Evolutionary conservation across 2,888 invertebrate genomes (phyloP).

Genomic region (Myathropa florea): DNA sequence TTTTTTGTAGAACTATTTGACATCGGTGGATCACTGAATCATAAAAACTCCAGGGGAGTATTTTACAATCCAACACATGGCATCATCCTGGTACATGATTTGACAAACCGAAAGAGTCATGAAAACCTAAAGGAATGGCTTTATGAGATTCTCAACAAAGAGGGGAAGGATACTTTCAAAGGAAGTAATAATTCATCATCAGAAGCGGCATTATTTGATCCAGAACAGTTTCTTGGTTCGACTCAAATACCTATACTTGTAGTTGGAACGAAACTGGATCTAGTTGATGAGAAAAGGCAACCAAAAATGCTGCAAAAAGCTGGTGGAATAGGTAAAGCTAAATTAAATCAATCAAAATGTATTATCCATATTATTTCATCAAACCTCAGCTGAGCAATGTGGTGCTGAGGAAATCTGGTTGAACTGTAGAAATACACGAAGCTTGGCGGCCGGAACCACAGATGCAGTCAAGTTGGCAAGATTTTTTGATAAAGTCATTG

Average conservation of each 20-base stretch:
- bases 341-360: not conserved
- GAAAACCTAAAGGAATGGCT: slow-evolving; percentile 96
- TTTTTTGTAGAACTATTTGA: slow-evolving; percentile 99
- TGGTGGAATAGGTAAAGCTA: slow-evolving; percentile 77
- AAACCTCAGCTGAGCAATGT: slow-evolving; percentile 88
- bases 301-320: slow-evolving; percentile 77
- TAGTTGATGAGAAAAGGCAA: slow-evolving; percentile 88
- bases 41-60: slow-evolving; percentile 94
- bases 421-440: slow-evolving; percentile 87
- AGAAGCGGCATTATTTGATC: slow-evolving; percentile 83
- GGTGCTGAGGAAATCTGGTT: slow-evolving; percentile 96
- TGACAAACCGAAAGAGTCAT: slow-evolving; percentile 97
- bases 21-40: slow-evolving; percentile 96
- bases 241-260: slow-evolving; percentile 96
- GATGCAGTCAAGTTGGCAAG: slow-evolving; percentile 95
- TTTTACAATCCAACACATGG: slow-evolving; percentile 98
- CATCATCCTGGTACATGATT: slow-evolving; percentile 97
- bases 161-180: slow-evolving; percentile 81
- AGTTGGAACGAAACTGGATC: slow-evolving; percentile 95
- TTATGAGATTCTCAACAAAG: slow-evolving; percentile 91
- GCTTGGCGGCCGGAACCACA: slow-evolving; percentile 95
- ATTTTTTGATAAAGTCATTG: slow-evolving; percentile 93
- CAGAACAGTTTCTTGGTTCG: slow-evolving; percentile 92
- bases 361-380: not conserved
- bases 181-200: slow-evolving; percentile 57